Base-by-base conservation (phyloP, 2,113 vertebrate genomes). In the Genyomyrus donnyi region DNA sequence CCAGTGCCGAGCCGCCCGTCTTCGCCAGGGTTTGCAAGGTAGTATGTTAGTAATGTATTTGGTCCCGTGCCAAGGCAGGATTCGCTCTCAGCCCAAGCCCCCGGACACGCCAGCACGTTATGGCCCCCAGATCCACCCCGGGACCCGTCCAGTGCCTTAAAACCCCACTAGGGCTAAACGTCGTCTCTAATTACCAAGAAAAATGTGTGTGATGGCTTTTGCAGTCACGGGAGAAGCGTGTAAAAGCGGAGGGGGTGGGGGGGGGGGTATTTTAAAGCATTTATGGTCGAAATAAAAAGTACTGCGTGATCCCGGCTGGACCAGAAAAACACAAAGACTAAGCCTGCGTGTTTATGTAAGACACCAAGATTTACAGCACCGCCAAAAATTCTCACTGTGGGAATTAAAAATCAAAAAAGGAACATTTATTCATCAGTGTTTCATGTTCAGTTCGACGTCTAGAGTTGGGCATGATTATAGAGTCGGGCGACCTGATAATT, bases 51-150 rank as follows among this genome's bases (percentile, higher is more conserved):
- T 88, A 70, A 27, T 93, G 93, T 91, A 92, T 92, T 94, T 93
- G 89, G 89, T 92, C 1, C 8, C 19, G 92, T 93, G 94, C 94
- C 95, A 94, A 95, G 92, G 94, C 93, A 86, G 93, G 91, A 92
- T 91, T 94, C 93, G 92, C 88, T 93, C 94, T 94, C 93, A 91
- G 93, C 94, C 94, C 92, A 52, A 93, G 92, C 92, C 92, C 85
- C 87, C 90, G 91, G 89, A 91, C 92, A 94, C 92, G 31, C 89
- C 92, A 92, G 94, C 93, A 92, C 92, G 91, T 93, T 93, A 86
- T 21, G 83, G 90, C 88, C 91, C 93, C 91, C 89, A 92, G 93
- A 95, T 94, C 93, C 94, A 92, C 90, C 56, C 56, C n/a, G 31
- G 88, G 93, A 93, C 94, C 93, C 87, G 77, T 66, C 94, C 93